These are phyloP conservation scores for Lutjanus campechanus DNA, from an alignment of 2,797 vertebrate genomes.

Conservation along the genomic window DNA sequence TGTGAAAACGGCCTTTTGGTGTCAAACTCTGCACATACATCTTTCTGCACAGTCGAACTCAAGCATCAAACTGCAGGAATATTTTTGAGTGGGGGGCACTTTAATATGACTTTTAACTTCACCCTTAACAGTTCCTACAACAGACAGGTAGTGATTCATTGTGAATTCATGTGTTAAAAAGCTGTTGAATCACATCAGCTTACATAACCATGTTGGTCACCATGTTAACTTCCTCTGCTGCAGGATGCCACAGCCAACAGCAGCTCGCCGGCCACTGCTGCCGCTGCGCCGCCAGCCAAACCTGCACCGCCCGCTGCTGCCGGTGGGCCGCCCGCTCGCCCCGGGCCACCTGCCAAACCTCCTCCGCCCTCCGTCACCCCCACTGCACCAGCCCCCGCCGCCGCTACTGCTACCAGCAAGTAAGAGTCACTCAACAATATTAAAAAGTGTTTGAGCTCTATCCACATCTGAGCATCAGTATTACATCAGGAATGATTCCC, in stretches of 20 bases:
- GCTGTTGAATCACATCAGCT: conserved; percentile 45
- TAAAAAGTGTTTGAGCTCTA: conserved; percentile 8
- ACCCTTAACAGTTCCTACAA: neutral
- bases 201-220: conserved; percentile 25
- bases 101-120: neutral
- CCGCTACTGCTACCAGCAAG: conserved; percentile 61
- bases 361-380: conserved; percentile 72
- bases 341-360: conserved; percentile 70
- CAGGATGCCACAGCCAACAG: conserved; percentile 93
- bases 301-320: conserved; percentile 84
- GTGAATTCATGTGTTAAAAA: conserved; percentile 42
- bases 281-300: conserved; percentile 87
- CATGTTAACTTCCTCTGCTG: conserved; percentile 43
- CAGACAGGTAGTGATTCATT: conserved; percentile 30
- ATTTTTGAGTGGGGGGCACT: too few relatives aligned
- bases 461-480: conserved; percentile 6
- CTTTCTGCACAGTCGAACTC: too few relatives aligned
- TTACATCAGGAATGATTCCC: conserved; percentile 1
- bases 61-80: too few relatives aligned
- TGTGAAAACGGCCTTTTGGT: too few relatives aligned
- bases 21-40: too few relatives aligned
- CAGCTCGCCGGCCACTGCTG: conserved; percentile 87
- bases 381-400: conserved; percentile 49
- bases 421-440: conserved; percentile 51
- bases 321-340: conserved; percentile 84